Conservation (phyloP, 2,888 invertebrate genomes). For the Rhamnusium bicolor region DNA sequence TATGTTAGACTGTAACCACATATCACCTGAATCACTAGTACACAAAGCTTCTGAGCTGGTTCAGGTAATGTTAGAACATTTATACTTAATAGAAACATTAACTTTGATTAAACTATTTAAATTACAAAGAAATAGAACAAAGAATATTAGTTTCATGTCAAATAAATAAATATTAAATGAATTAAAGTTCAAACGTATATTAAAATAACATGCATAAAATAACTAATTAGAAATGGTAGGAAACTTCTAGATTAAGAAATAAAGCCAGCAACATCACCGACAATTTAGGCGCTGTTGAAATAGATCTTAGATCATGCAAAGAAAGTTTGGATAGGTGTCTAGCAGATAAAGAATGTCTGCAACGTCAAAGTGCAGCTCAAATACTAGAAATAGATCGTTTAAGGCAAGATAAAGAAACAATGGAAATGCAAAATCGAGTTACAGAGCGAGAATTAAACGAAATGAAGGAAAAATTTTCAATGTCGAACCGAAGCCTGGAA, state of each 20-base stretch:
- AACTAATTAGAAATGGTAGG: slow-evolving; percentile 56
- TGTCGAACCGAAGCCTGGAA: slow-evolving; percentile 78
- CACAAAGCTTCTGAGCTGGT: slow-evolving; percentile 85
- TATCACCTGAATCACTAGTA: slow-evolving; percentile 81
- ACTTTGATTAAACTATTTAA: too few relatives aligned
- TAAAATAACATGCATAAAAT: background rate
- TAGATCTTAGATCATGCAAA: slow-evolving; percentile 78
- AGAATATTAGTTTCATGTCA: too few relatives aligned
- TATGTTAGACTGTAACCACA: slow-evolving; percentile 78
- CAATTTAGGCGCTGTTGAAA: slow-evolving; percentile 76
- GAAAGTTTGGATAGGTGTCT: slow-evolving; percentile 79
- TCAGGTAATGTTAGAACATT: slow-evolving; percentile 71
- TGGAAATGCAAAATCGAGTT: slow-evolving; percentile 81
- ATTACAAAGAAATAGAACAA: too few relatives aligned
- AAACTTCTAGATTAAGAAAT: slow-evolving; percentile 67
- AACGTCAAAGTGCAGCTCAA: slow-evolving; percentile 82
- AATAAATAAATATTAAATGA: too few relatives aligned
- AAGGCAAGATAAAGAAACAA: slow-evolving; percentile 84
- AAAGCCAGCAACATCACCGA: slow-evolving; percentile 75
- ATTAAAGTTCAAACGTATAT: too few relatives aligned
- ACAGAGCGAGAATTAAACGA: slow-evolving; percentile 83
- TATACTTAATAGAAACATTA: background rate
- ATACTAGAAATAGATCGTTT: slow-evolving; percentile 81
- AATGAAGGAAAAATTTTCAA: slow-evolving; percentile 77
- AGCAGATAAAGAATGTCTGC: slow-evolving; percentile 82